Base-by-base conservation (phyloP, 2,888 invertebrate species). In the Hydraecia micacea region DNA sequence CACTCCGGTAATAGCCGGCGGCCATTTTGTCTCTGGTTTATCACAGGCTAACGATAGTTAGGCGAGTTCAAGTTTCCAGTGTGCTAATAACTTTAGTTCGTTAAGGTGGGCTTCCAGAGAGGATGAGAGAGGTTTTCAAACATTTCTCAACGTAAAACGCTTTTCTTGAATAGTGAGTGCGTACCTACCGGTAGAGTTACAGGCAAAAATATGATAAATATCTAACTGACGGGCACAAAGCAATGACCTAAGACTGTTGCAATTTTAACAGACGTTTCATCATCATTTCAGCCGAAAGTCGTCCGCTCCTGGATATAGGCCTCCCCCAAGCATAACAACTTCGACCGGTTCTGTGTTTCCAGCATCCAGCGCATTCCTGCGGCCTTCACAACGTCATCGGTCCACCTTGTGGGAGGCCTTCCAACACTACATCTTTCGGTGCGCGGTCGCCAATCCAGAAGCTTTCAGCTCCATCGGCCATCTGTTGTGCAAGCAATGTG, bases 21-120 rank as follows among this genome's bases (percentile, higher is more conserved):
- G 86, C 83, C 83, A 86, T 75, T 75, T 86, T 82, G 76, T 65
- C 6, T 83, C 13, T 55, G 69, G 36, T 83, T 83, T 77, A 77
- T 69, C 71, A 69, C 60, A 15, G 32, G 32, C 63, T 74, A 58
- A 75, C 81, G 46, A 62, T 52, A 60, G 68, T 55, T 77, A 25
- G 4, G 55, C 0, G 21, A 73, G 55, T 66, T 74, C 25, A 9
- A 63, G 70, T 9, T 63, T 32, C 62, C 11, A 58, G 74, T 32
- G 74, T 28, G 66, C 58, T 74, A 67, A 73, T 73, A 85, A 67
- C 32, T 71, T 80, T 63, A 62, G 25, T 32, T 72, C 15, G 8
- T 63, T 60, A 72, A 82, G 63, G 67, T 9, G 13, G 36, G n/a
- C 36, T 71, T 68, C 39, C 18, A 71, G 36, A 28, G 8, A 39